phyloP scores from a whole-genome alignment of 2,113 vertebrate species.

The Hyaena hyaena region DNA sequence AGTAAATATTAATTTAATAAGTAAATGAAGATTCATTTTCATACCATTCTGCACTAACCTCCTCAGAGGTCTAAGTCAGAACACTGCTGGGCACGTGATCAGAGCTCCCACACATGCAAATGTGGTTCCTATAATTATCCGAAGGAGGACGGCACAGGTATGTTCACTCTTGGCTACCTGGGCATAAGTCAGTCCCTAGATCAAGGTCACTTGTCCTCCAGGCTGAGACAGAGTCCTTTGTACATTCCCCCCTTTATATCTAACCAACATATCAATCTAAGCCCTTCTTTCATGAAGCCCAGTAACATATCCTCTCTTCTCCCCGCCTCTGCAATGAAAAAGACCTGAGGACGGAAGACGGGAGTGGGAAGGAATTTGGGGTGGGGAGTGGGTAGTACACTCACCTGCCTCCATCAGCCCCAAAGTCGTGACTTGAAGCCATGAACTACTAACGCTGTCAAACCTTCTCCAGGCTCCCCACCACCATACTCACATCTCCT shows the following conservation, averaged over 20 bases:
- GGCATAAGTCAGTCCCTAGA: neutral
- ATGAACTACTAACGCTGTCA: neutral
- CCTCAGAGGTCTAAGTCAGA: neutral
- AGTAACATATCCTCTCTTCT: accelerated
- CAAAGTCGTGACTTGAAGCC: neutral
- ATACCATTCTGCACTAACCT: neutral
- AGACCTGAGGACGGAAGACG: accelerated
- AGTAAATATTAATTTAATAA: neutral
- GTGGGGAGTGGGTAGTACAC: neutral
- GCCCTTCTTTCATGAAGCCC: neutral
- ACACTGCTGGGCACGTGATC: neutral
- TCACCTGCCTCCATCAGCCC: neutral
- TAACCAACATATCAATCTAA: neutral
- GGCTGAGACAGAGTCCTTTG: neutral
- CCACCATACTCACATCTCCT: neutral
- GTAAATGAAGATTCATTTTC: neutral
- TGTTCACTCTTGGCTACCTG: neutral
- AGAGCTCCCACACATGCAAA: too few relatives aligned
- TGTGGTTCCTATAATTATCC: neutral
- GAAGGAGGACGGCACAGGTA: neutral
- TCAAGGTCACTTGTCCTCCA: neutral
- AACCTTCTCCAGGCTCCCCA: accelerated
- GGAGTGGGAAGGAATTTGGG: neutral
- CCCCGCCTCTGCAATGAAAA: neutral
- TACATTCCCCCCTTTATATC: accelerated